These are phyloP conservation scores for Halocynthia aurantium DNA, from an alignment of 23 tunicate species.

Conservation along the genomic window DNA sequence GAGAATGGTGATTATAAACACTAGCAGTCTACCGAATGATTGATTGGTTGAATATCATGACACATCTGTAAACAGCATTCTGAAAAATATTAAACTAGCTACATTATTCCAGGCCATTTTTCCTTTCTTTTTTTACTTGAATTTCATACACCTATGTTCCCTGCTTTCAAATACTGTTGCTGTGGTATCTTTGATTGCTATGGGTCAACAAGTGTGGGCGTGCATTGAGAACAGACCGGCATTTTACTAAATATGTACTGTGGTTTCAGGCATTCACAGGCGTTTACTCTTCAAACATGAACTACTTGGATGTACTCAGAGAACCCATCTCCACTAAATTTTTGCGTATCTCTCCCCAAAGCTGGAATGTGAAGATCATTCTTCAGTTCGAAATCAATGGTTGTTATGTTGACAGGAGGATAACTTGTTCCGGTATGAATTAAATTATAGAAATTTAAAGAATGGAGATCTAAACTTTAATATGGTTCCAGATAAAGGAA, in stretches of 20 bases:
- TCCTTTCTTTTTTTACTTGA: too few relatives aligned
- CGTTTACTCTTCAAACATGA: constrained; percentile 25
- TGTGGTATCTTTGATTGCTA: too few relatives aligned
- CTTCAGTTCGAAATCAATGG: constrained; percentile 87
- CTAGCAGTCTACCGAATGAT: too few relatives aligned
- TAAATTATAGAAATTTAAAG: background rate
- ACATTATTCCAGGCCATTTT: too few relatives aligned
- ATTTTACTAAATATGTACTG: background rate
- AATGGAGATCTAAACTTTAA: background rate
- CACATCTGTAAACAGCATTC: too few relatives aligned
- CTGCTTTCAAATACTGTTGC: too few relatives aligned
- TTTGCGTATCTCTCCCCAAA: constrained; percentile 47
- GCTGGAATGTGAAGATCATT: constrained; percentile 36
- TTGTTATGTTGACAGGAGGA: constrained; percentile 58
- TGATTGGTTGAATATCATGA: too few relatives aligned
- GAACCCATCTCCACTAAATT: constrained; percentile 73
- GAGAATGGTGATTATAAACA: too few relatives aligned
- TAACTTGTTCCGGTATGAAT: constrained; percentile 59
- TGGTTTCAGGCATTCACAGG: constrained; percentile 43
- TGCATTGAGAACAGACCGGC: too few relatives aligned
- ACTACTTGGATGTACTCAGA: constrained; percentile 69
- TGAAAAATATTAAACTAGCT: too few relatives aligned
- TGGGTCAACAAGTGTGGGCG: too few relatives aligned
- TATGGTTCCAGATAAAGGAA: constrained; percentile 28
- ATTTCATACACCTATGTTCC: too few relatives aligned